A percentile compares a stretch with the other conserved stretches of the same genome.
These are phyloP conservation scores for Mirza zaza DNA, from an alignment of 2,113 vertebrate genomes.

Conservation along the genomic window DNA sequence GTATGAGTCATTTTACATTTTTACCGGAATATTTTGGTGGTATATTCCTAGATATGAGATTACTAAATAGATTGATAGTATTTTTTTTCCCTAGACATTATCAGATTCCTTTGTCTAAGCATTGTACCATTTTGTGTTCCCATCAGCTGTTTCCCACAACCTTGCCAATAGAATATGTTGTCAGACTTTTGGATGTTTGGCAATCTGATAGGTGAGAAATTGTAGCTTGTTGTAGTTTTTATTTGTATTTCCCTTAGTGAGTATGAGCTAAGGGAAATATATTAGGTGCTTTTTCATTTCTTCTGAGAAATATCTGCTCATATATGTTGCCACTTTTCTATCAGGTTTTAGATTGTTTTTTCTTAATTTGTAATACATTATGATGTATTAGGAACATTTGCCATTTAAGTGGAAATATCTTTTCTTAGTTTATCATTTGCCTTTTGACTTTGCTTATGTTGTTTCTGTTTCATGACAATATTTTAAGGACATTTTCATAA, in stretches of 20 bases:
- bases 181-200: not conserved
- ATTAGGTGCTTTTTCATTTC: not conserved
- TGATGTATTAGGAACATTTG: constrained; percentile 18
- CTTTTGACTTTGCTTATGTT: not conserved
- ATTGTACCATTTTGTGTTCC: not conserved
- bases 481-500: not conserved
- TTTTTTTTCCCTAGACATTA: not conserved
- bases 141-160: not conserved
- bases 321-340: not conserved
- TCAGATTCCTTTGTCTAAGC: not conserved
- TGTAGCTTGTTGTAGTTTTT: not conserved
- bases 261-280: not conserved
- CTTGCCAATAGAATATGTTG: not conserved
- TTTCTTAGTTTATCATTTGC: not conserved
- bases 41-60: not conserved
- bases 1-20: not conserved
- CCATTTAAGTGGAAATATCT: not conserved
- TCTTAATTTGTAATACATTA: not conserved
- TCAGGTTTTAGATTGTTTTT: not conserved
- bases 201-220: not conserved
- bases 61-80: not conserved
- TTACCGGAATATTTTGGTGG: not conserved
- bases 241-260: not conserved
- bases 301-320: constrained; percentile 5
- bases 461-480: not conserved